phyloP scores from a whole-genome alignment of 2,888 invertebrate genomes.

The Mimachlamys varia region DNA sequence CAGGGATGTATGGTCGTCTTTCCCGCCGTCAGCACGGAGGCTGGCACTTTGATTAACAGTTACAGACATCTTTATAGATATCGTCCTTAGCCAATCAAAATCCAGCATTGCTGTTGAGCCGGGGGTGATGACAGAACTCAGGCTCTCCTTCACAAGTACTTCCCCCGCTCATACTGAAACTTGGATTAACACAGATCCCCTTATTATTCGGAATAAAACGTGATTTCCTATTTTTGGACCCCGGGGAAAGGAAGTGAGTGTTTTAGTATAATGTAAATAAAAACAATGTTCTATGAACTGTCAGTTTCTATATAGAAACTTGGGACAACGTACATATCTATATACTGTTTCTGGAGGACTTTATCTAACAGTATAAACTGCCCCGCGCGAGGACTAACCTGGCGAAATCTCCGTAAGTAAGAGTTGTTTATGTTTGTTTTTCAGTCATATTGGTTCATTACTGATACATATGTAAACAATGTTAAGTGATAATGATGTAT shows the following conservation, averaged over 20 bases:
- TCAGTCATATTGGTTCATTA: too few species aligned
- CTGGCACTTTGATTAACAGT: slow-evolving; percentile 13
- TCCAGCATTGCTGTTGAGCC: not conserved
- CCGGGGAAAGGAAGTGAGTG: not conserved
- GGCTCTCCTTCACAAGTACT: not conserved
- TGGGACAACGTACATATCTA: too few species aligned
- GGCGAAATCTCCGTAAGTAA: not conserved
- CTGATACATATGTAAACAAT: too few species aligned
- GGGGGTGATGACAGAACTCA: not conserved
- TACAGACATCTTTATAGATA: not conserved
- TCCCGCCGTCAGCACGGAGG: slow-evolving; percentile 30
- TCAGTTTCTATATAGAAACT: too few species aligned
- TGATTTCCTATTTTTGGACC: not conserved
- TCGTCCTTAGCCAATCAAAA: not conserved
- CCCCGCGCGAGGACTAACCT: not conserved
- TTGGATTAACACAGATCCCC: not conserved
- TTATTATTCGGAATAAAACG: not conserved
- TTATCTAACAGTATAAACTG: too few species aligned
- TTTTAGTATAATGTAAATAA: not conserved
- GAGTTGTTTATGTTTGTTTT: not conserved
- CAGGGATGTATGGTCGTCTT: slow-evolving; percentile 2
- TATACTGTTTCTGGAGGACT: too few species aligned
- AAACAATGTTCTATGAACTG: too few species aligned
- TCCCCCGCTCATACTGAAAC: not conserved
- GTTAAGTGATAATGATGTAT: too few species aligned